phyloP scores from a whole-genome alignment of 2,888 invertebrate genomes.

The Pogonocherus hispidulus region DNA sequence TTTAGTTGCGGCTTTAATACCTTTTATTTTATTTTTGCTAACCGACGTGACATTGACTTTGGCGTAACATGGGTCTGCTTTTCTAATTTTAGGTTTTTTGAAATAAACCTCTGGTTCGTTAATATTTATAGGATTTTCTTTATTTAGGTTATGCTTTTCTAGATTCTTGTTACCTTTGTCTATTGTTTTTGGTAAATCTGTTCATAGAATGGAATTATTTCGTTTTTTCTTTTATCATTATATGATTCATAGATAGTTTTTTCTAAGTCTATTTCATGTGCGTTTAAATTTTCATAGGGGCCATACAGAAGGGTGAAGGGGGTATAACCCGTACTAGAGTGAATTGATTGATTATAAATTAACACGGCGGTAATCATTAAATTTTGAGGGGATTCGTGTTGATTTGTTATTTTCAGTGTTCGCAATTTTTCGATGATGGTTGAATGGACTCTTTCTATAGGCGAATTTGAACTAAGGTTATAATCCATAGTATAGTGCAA shows the following conservation, averaged over 20 bases:
- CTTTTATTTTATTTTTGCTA: slow-evolving; percentile 41
- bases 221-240: slow-evolving; percentile 45
- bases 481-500: slow-evolving; percentile 3
- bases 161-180: slow-evolving; percentile 32
- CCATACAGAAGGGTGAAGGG: slow-evolving; percentile 35
- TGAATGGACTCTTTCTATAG: slow-evolving; percentile 26
- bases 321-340: background rate
- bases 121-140: slow-evolving; percentile 15
- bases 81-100: slow-evolving; percentile 36
- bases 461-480: slow-evolving; percentile 5
- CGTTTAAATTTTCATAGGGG: slow-evolving; percentile 47
- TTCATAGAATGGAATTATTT: slow-evolving; percentile 38
- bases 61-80: slow-evolving; percentile 36
- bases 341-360: slow-evolving; percentile 8
- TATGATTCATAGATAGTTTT: slow-evolving; percentile 44
- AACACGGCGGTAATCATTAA: slow-evolving; percentile 4
- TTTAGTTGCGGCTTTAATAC: slow-evolving; percentile 33
- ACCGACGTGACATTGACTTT: slow-evolving; percentile 40
- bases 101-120: slow-evolving; percentile 34
- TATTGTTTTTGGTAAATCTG: background rate
- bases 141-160: slow-evolving; percentile 31
- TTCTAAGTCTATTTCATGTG: slow-evolving; percentile 45
- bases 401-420: slow-evolving; percentile 27
- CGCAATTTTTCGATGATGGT: slow-evolving; percentile 39
- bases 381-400: slow-evolving; percentile 26